These are phyloP conservation scores for Gavia stellata DNA, from an alignment of 2,113 vertebrate species.

Conservation along the genomic window DNA sequence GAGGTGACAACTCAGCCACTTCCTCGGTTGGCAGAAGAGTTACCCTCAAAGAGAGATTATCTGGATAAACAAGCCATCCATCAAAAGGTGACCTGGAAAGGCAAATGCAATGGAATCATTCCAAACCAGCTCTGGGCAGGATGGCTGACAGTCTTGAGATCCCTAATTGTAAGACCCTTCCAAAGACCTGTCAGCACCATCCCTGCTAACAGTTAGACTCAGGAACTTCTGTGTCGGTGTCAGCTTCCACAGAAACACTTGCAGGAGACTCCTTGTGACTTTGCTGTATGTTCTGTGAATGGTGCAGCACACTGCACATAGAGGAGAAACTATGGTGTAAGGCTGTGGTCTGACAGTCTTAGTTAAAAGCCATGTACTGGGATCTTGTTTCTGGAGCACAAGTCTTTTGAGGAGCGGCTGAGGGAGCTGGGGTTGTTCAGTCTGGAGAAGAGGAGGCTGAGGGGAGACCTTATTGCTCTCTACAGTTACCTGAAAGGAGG, in stretches of 20 bases:
- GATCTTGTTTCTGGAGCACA: too few relatives aligned
- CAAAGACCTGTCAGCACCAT: neutral
- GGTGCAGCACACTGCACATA: neutral
- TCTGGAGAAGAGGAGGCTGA: too few relatives aligned
- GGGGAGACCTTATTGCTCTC: too few relatives aligned
- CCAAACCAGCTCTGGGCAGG: neutral
- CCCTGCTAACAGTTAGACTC: neutral
- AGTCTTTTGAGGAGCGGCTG: too few relatives aligned
- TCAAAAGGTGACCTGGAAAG: neutral
- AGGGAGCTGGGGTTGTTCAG: too few relatives aligned
- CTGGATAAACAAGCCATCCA: neutral
- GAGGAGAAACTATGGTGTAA: neutral
- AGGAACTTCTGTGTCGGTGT: neutral
- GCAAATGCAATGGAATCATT: neutral
- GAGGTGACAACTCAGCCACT: neutral
- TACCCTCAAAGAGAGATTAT: neutral
- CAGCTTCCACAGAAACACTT: neutral
- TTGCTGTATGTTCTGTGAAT: neutral
- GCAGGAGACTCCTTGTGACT: neutral
- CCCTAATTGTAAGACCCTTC: neutral
- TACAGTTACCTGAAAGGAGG: too few relatives aligned
- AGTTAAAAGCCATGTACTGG: neutral
- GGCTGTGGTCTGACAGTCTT: neutral
- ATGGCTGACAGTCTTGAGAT: neutral
- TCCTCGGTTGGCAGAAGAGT: neutral